Evolutionary conservation across 2,888 invertebrate genomes (phyloP), one percentile per base, ranked within the genome.

Genomic region (Perizoma flavofasciatum): DNA sequence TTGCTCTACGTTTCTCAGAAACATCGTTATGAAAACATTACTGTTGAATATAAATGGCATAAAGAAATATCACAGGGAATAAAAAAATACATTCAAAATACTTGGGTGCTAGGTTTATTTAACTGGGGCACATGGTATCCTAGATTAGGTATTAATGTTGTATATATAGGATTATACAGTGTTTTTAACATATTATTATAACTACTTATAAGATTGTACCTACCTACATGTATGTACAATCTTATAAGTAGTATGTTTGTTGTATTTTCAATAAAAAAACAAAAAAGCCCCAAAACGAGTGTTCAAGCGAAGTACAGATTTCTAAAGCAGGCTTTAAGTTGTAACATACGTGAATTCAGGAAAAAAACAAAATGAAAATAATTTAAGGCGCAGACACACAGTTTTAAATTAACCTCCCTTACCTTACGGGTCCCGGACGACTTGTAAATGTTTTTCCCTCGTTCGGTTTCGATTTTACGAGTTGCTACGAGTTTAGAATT

Each of bases 391-490:
- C 39, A 39, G 54, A 60, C 49, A 52, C 49, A 49, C 53, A 39
- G 22, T 45, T 33, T 50, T 60, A 55, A 60, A 66, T 76, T 73
- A 75, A 61, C 60, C 56, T 59, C 44, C 55, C 62, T 59, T 55
- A 59, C 63, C 61, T 57, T 56, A 54, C 58, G 58, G 53, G 55
- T 55, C 75, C 73, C 70, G 82, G 82, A 81, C 71, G 77, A 78
- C 72, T 77, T 79, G 82, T 85, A 83, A 86, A 84, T 82, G 79
- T 78, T 86, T 83, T 68, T 80, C 81, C 78, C 81, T 70, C 78
- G 71, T 85, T 81, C 74, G 72, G 75, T 78, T 78, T 74, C 81
- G 80, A 86, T 84, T 88, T 87, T 83, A 88, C 81, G 87, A 87
- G 79, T 78, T 77, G 67, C 75, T 75, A 71, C 80, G 81, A 78